These are phyloP conservation scores for Isaurus tuberculatus DNA, from an alignment of 92 coral and sea anemone genomes.

Conservation along the genomic window DNA sequence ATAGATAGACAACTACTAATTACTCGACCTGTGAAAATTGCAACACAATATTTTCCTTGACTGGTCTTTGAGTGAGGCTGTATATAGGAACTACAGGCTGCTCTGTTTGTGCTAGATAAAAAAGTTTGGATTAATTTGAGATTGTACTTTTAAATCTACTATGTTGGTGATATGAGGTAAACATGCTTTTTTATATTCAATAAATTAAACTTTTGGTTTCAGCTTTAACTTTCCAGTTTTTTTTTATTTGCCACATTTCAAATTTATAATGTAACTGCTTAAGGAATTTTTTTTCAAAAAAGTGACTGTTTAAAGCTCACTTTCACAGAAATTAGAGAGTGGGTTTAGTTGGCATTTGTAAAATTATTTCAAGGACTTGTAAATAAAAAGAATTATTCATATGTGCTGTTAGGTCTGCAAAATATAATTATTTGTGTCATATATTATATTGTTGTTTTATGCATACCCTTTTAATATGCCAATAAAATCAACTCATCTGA, in stretches of 20 bases:
- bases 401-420: conserved; percentile 6
- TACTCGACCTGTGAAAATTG: background rate
- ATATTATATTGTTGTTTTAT: no score
- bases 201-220: background rate
- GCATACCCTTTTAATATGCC: no score
- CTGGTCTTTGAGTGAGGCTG: background rate
- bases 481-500: no score
- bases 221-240: background rate
- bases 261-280: background rate
- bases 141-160: background rate
- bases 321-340: conserved; percentile 15
- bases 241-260: background rate
- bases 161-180: background rate
- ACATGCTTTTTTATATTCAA: background rate
- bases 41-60: background rate
- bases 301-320: conserved; percentile 1
- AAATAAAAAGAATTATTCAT: conserved; percentile 15
- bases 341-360: conserved; percentile 10
- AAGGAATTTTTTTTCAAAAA: background rate
- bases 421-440: no score
- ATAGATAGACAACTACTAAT: background rate
- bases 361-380: conserved; percentile 27
- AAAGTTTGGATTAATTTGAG: background rate
- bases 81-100: background rate
- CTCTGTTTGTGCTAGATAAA: background rate